phyloP scores from a whole-genome alignment of 1,140 invertebrate genomes.

The Halictus rubicundus region DNA sequence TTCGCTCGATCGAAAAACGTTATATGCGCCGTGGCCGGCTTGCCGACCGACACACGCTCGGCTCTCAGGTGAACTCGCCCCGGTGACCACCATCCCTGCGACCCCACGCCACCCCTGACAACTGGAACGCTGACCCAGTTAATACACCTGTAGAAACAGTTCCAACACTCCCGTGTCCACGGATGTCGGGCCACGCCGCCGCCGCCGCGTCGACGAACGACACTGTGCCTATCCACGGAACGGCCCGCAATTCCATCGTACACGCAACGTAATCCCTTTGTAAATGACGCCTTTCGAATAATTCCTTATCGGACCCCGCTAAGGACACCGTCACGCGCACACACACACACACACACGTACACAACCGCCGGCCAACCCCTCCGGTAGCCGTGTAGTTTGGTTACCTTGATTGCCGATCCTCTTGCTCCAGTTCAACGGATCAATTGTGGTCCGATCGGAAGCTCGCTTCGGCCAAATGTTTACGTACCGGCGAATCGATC shows the following conservation, averaged over 20 bases:
- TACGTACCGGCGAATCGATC: neutral
- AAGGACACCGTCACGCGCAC: neutral
- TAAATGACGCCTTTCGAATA: constrained; percentile 30
- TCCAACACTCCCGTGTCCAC: constrained; percentile 44
- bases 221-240: constrained; percentile 30
- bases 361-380: neutral
- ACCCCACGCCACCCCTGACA: constrained; percentile 42
- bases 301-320: constrained; percentile 14
- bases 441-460: neutral
- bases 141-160: constrained; percentile 64
- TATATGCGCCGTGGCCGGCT: constrained; percentile 15
- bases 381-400: neutral
- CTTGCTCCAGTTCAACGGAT: constrained; percentile 1
- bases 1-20: constrained; percentile 43
- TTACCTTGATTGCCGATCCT: neutral
- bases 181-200: constrained; percentile 35
- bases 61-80: constrained; percentile 60
- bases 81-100: constrained; percentile 40
- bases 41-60: neutral
- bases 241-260: constrained; percentile 30
- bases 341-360: too few species aligned
- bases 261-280: constrained; percentile 48
- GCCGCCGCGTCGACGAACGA: constrained; percentile 33
- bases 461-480: neutral
- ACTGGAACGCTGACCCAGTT: constrained; percentile 68